Conservation (phyloP, 2,113 vertebrate genomes). For the Bettongia penicillata region DNA sequence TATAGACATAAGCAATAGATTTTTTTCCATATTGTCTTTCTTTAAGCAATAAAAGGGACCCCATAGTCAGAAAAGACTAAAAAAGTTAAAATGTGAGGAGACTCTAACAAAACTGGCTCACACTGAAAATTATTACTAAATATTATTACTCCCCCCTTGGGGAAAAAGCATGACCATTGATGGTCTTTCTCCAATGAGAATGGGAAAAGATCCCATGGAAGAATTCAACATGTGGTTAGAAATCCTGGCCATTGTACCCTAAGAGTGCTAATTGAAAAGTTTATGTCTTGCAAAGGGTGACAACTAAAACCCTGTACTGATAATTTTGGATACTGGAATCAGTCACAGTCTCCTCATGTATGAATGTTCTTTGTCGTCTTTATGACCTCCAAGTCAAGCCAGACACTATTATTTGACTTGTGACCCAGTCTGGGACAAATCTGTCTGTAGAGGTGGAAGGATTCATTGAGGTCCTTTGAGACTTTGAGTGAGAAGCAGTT, state of each 20-base stretch:
- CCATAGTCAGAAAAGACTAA: not conserved
- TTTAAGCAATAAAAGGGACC: not conserved
- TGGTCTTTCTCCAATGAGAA: not conserved
- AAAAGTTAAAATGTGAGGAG: not conserved
- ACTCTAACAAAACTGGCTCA: not conserved
- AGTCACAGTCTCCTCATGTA: not conserved
- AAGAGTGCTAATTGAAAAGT: rapidly evolving
- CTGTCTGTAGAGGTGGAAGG: too few relatives aligned
- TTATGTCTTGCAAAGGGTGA: not conserved
- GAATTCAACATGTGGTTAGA: not conserved
- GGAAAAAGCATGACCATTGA: rapidly evolving
- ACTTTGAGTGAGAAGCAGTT: not conserved
- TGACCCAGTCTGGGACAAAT: not conserved
- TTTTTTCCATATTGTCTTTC: not conserved
- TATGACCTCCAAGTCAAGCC: not conserved
- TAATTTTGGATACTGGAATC: not conserved
- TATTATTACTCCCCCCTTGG: not conserved
- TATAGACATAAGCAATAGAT: too few relatives aligned
- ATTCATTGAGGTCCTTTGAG: rapidly evolving
- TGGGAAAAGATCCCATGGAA: too few relatives aligned
- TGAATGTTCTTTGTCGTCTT: not conserved
- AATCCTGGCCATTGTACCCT: rapidly evolving
- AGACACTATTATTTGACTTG: not conserved
- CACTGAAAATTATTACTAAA: not conserved
- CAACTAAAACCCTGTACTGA: not conserved